Evolutionary conservation across 2,797 vertebrate genomes (phyloP), one percentile per base, ranked within the genome.

Genomic region (Numenius phaeopus): DNA sequence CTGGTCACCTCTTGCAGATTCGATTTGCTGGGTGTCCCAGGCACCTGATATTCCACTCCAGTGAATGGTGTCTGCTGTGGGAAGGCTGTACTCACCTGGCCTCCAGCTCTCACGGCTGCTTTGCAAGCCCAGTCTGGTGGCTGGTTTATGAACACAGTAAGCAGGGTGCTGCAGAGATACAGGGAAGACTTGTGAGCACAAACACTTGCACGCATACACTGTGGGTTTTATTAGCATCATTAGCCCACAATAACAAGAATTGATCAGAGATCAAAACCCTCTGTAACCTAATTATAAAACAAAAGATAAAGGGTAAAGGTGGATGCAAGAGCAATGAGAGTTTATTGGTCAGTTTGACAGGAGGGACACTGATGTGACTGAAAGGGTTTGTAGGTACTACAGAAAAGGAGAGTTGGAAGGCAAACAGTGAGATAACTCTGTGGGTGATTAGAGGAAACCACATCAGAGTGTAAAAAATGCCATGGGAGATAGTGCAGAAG

Each of bases 21-120:
- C 1, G 2, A 3, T 34, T 86, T 2, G 0, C n/a, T 14, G 1
- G 3, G 3, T 50, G 13, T 57, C 27, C 22, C 37, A 29, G 30
- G 14, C 11, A 37, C 7, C 9, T 71, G 34, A 18, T 29, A 71
- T 46, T 22, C 39, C 29, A 7, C 9, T 66, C 32, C 34, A 62
- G 10, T 32, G 15, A 47, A 71, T 0, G 5, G 7, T 24, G 24
- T 26, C 11, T 69, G 54, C 30, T 14, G 0, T 9, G n/a, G 66
- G 20, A 65, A 84, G 30, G 39, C 16, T 66, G 27, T 4, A 4
- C 39, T 64, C 17, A 26, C n/a, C 26, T 49, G 46, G 5, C 4
- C 19, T 72, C 30, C 24, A 16, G 24, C 4, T 19, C 23, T 78
- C 9, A 5, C 7, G 18, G 19, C 17, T 72, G 3, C 30, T 40